phyloP scores from a whole-genome alignment of 2,797 vertebrate genomes.

The Hypotaenidia okinawae region DNA sequence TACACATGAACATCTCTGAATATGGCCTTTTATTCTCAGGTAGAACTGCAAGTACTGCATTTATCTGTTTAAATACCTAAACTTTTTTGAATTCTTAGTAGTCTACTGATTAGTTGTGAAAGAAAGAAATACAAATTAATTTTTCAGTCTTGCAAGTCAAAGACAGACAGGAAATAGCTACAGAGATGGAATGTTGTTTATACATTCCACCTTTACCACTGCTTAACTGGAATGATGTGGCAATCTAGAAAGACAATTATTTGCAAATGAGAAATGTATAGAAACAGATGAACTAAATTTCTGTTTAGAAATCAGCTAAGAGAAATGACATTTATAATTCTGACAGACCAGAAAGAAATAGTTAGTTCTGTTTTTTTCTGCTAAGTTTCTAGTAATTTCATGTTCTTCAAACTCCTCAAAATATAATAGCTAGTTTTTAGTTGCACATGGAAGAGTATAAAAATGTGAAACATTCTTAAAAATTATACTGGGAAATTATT shows the following conservation, averaged over 20 bases:
- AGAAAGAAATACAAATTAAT: not conserved
- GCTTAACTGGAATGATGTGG: not conserved
- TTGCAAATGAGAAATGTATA: not conserved
- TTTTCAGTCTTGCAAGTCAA: not conserved
- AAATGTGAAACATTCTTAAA: not conserved
- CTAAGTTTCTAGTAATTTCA: not conserved
- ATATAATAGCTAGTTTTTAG: not conserved
- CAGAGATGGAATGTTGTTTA: constrained; percentile 14
- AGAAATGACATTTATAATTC: not conserved
- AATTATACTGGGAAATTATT: not conserved
- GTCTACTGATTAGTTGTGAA: not conserved
- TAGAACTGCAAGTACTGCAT: not conserved
- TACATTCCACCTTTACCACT: not conserved
- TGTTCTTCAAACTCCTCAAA: not conserved
- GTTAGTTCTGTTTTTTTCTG: not conserved
- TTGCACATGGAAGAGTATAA: not conserved
- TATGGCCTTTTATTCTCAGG: not conserved
- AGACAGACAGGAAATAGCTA: not conserved
- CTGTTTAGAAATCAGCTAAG: not conserved
- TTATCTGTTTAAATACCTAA: not conserved
- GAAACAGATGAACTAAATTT: not conserved
- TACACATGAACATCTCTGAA: not conserved
- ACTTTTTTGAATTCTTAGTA: not conserved
- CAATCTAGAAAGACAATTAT: not conserved
- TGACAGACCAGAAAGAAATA: not conserved